phyloP scores from a whole-genome alignment of 2,888 invertebrate genomes.

The Mystacides longicornis region DNA sequence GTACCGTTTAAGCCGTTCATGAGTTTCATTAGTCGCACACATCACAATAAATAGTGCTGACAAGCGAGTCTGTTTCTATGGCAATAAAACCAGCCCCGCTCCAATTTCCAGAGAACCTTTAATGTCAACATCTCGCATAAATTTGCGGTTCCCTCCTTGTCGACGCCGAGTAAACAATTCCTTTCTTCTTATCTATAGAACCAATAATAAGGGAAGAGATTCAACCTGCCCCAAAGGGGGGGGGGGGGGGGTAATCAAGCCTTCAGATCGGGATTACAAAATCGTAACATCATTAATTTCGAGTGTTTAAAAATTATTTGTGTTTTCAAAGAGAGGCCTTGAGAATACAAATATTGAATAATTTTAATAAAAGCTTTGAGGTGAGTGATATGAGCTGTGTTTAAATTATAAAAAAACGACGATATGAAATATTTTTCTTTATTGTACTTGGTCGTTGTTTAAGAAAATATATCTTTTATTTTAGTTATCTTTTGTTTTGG shows the following conservation, averaged over 20 bases:
- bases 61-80: neutral
- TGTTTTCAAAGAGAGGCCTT: too few relatives aligned
- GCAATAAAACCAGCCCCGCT: neutral
- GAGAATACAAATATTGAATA: too few relatives aligned
- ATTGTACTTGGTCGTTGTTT: too few relatives aligned
- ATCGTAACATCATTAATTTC: conserved; percentile 1
- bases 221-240: neutral
- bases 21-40: neutral
- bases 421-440: too few relatives aligned
- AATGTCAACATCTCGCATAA: neutral
- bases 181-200: neutral
- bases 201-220: neutral
- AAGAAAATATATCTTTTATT: too few relatives aligned
- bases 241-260: neutral
- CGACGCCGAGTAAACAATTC: neutral
- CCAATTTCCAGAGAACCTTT: neutral
- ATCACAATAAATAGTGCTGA: neutral
- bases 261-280: neutral
- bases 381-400: too few relatives aligned
- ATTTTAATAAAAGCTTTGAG: too few relatives aligned
- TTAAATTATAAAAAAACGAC: too few relatives aligned
- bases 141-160: neutral
- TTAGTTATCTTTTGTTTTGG: too few relatives aligned
- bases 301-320: neutral
- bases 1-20: neutral